A percentile compares a stretch with the other conserved stretches of the same genome.
These are phyloP conservation scores for Drosophila eugracilis DNA, from an alignment of 1,140 invertebrate genomes.

Conservation along the genomic window DNA sequence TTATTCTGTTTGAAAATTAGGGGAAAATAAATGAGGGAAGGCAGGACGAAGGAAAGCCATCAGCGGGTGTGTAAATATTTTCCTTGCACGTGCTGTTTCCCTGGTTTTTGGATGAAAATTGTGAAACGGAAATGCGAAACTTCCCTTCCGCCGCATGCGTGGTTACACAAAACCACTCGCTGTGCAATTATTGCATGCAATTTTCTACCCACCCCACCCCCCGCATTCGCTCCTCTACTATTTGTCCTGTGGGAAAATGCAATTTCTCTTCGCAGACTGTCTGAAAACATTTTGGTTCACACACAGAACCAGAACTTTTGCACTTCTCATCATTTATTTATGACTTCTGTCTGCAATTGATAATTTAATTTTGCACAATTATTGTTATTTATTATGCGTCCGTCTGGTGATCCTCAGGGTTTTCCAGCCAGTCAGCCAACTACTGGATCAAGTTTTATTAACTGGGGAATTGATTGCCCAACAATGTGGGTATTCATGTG, in stretches of 20 bases:
- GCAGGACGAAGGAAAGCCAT: slow-evolving; percentile 1
- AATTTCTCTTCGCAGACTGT: slow-evolving; percentile 51
- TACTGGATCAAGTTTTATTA: slow-evolving; percentile 53
- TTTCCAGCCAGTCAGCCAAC: slow-evolving; percentile 16
- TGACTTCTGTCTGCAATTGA: slow-evolving; percentile 72
- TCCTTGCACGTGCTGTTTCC: slow-evolving; percentile 59
- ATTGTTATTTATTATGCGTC: slow-evolving; percentile 72
- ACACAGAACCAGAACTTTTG: slow-evolving; percentile 39
- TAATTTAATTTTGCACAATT: slow-evolving; percentile 76
- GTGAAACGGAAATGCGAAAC: slow-evolving; percentile 61
- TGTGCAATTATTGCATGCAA: slow-evolving; percentile 73
- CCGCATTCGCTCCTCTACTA: not conserved
- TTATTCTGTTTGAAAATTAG: slow-evolving; percentile 11
- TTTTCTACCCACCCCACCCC: slow-evolving; percentile 38
- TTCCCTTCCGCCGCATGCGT: slow-evolving; percentile 34
- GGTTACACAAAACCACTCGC: slow-evolving; percentile 62
- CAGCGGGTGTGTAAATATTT: slow-evolving; percentile 59
- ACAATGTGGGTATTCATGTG: slow-evolving; percentile 45
- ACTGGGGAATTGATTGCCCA: slow-evolving; percentile 41
- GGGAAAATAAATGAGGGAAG: slow-evolving; percentile 24
- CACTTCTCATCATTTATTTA: slow-evolving; percentile 69
- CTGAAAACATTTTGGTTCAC: slow-evolving; percentile 51
- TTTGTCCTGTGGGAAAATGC: slow-evolving; percentile 68
- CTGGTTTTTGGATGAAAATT: not conserved
- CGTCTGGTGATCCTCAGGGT: slow-evolving; percentile 30